Conservation (phyloP, 1,140 invertebrate species). For the Helicoverpa armigera region DNA sequence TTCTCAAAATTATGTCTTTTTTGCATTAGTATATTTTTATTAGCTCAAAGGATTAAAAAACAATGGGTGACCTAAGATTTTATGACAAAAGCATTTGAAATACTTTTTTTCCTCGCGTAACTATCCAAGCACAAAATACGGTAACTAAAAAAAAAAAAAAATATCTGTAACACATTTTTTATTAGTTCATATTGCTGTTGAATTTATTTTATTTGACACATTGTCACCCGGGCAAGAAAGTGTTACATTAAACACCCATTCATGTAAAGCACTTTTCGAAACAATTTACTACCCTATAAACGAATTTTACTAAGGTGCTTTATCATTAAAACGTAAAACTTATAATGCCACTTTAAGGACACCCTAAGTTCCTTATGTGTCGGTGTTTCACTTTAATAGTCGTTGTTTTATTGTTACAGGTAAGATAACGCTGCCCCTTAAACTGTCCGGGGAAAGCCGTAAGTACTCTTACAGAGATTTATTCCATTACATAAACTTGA, state of each 20-base stretch:
- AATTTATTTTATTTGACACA: slow-evolving; percentile 13
- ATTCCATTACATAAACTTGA: not conserved
- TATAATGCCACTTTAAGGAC: slow-evolving; percentile 30
- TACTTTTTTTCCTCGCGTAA: too few relatives aligned
- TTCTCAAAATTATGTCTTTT: too few relatives aligned
- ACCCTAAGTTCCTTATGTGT: slow-evolving; percentile 23
- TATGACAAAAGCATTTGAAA: too few relatives aligned
- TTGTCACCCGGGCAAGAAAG: not conserved
- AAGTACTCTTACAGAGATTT: slow-evolving; percentile 24
- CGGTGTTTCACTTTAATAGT: slow-evolving; percentile 33
- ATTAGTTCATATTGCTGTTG: not conserved
- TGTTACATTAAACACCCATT: slow-evolving; percentile 34
- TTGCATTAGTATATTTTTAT: too few relatives aligned
- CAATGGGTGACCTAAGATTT: too few relatives aligned
- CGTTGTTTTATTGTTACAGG: slow-evolving; percentile 43
- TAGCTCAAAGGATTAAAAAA: too few relatives aligned
- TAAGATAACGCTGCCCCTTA: slow-evolving; percentile 19
- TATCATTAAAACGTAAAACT: slow-evolving; percentile 32
- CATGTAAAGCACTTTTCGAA: slow-evolving; percentile 32
- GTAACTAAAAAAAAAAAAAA: not conserved
- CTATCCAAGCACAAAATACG: too few relatives aligned
- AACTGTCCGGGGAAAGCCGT: slow-evolving; percentile 17
- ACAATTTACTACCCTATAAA: slow-evolving; percentile 41
- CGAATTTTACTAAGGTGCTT: slow-evolving; percentile 31
- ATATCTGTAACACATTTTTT: not conserved